Evolutionary conservation across 2,113 vertebrate species (phyloP).

Genomic region (Toxotes jaculatrix): DNA sequence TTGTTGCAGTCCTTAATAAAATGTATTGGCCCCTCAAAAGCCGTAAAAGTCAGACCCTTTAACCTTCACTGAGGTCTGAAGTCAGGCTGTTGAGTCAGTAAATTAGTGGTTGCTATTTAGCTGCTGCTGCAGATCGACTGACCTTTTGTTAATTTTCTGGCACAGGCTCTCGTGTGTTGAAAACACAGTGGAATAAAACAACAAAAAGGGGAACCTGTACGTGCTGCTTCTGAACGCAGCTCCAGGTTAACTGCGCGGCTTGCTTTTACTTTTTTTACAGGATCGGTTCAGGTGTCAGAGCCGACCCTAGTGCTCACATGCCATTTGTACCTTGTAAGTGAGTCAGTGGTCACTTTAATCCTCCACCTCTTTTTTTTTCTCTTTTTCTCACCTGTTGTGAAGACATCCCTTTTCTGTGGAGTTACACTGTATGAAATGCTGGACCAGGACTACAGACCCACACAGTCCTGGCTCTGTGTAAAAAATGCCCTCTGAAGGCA

Average conservation of each 20-base stretch:
- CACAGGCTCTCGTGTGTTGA: not conserved
- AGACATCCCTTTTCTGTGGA: no score
- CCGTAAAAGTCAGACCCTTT: not conserved
- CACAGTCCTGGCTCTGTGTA: not conserved
- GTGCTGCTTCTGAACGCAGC: not conserved
- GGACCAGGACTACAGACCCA: no score
- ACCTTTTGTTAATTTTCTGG: constrained; percentile 7
- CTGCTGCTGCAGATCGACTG: not conserved
- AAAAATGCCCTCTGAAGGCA: no score
- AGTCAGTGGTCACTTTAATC: no score
- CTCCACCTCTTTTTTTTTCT: no score
- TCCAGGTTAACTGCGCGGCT: not conserved
- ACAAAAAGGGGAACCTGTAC: not conserved
- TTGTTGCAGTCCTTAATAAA: not conserved
- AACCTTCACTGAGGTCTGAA: not conserved
- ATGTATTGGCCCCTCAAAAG: not conserved
- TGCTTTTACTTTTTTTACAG: not conserved
- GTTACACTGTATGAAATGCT: no score
- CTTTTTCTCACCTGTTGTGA: no score
- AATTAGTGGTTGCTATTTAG: not conserved
- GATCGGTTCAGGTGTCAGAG: no score
- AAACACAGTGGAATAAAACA: not conserved
- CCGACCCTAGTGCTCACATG: no score
- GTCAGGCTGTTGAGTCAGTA: not conserved
- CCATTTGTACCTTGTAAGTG: no score